Conservation (phyloP, 2,797 vertebrate species). For the Microchirus variegatus region DNA sequence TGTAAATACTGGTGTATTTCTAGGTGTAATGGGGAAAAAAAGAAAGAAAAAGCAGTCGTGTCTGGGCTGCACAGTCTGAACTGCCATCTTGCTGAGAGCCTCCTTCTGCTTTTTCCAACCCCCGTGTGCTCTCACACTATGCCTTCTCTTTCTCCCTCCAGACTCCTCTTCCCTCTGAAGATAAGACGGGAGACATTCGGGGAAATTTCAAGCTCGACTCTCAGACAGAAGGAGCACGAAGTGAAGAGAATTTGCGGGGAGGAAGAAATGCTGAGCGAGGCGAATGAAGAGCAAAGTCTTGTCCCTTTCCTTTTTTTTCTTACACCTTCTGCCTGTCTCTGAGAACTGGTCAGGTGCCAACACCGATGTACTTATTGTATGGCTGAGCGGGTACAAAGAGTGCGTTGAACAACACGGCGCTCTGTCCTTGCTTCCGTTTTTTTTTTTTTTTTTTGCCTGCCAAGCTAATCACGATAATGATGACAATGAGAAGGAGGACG, state of each 20-base stretch:
- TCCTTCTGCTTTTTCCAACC: slow-evolving; percentile 6
- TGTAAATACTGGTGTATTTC: no score
- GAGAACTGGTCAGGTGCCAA: slow-evolving; percentile 62
- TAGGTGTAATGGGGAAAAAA: no score
- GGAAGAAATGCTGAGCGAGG: slow-evolving; percentile 60
- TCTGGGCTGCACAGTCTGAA: no score
- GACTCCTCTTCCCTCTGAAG: slow-evolving; percentile 24
- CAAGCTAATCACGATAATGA: slow-evolving; percentile 59
- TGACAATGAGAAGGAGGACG: slow-evolving; percentile 39
- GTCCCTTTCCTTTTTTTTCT: slow-evolving; percentile 1
- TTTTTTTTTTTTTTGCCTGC: slow-evolving; percentile 55
- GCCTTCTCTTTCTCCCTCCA: background rate
- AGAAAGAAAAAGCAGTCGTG: no score
- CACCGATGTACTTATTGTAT: slow-evolving; percentile 62
- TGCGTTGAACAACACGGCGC: no score
- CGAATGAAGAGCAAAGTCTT: slow-evolving; percentile 38
- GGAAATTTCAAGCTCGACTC: slow-evolving; percentile 56
- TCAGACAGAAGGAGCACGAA: slow-evolving; percentile 44
- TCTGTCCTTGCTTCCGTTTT: slow-evolving; percentile 60
- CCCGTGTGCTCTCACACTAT: background rate
- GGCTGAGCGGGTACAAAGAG: slow-evolving; percentile 54
- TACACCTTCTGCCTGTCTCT: slow-evolving; percentile 19
- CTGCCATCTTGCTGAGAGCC: background rate
- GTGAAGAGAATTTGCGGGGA: slow-evolving; percentile 21
- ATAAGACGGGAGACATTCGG: slow-evolving; percentile 36